Evolutionary conservation across 2,113 vertebrate genomes (phyloP).

Genomic region (Alexandromys fortis): DNA sequence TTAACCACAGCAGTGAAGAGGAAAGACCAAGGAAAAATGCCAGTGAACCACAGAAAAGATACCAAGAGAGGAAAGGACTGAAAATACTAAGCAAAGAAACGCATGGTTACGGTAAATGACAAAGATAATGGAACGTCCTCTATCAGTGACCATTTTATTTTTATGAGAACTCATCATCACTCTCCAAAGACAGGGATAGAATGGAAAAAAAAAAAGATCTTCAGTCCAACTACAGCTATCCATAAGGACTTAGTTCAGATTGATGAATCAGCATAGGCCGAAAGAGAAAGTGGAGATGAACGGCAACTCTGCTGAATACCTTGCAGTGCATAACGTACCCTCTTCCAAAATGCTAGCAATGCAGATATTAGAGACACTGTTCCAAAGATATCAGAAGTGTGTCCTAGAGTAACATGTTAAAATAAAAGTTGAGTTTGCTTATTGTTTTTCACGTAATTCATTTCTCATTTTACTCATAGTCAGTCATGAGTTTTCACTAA

Average conservation of each 20-base stretch:
- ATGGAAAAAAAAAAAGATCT: background rate
- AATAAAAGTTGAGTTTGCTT: background rate
- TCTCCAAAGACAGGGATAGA: background rate
- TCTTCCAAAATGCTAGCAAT: background rate
- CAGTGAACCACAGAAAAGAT: background rate
- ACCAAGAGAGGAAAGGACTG: background rate
- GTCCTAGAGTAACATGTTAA: background rate
- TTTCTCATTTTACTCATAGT: background rate
- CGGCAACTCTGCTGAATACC: background rate
- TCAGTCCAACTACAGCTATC: background rate
- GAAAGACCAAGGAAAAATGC: background rate
- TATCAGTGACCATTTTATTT: background rate
- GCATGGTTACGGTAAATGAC: no score
- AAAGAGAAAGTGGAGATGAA: background rate
- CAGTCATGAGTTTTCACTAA: background rate
- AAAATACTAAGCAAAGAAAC: background rate
- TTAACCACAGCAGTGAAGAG: background rate
- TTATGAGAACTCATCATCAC: background rate
- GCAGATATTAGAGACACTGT: background rate
- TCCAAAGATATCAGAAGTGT: background rate
- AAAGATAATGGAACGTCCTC: no score
- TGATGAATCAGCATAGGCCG: rapidly evolving
- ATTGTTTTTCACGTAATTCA: background rate
- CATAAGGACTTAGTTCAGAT: background rate
- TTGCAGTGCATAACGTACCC: background rate